Percentiles rank a stretch among this genome's conserved stretches.
Evolutionary conservation across 2,113 vertebrate genomes (phyloP).

Genomic region (Limnothrissa miodon): DNA sequence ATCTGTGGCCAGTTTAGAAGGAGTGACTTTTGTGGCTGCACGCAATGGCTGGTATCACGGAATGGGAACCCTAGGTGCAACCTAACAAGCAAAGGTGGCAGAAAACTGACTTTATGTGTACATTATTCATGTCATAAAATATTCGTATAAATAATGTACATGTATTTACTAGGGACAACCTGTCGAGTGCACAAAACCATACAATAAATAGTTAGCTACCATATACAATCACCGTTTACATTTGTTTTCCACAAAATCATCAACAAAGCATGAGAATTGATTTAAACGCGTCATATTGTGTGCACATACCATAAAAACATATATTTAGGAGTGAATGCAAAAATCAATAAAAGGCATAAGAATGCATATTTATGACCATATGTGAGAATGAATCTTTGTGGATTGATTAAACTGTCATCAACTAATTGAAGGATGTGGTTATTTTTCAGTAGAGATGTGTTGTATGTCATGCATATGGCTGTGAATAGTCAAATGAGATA

Average conservation of each 20-base stretch:
- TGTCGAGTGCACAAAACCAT: not conserved
- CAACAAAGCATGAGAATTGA: not conserved
- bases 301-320: not conserved
- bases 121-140: too few species aligned
- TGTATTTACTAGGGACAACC: not conserved
- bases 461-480: not conserved
- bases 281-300: not conserved
- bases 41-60: not conserved
- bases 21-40: not conserved
- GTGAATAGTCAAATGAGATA: not conserved
- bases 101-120: not conserved
- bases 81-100: not conserved
- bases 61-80: not conserved
- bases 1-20: conserved; percentile 28
- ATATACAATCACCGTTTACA: not conserved
- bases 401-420: not conserved
- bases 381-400: not conserved
- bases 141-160: too few species aligned
- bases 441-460: not conserved
- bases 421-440: not conserved
- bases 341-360: not conserved
- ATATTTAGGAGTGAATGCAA: not conserved
- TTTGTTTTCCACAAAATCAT: not conserved
- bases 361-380: not conserved
- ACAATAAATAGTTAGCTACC: too few species aligned